A percentile compares a stretch with the other conserved stretches of the same genome.
phyloP scores from a whole-genome alignment of 2,888 invertebrate species.

The Drosophila ezoana region DNA sequence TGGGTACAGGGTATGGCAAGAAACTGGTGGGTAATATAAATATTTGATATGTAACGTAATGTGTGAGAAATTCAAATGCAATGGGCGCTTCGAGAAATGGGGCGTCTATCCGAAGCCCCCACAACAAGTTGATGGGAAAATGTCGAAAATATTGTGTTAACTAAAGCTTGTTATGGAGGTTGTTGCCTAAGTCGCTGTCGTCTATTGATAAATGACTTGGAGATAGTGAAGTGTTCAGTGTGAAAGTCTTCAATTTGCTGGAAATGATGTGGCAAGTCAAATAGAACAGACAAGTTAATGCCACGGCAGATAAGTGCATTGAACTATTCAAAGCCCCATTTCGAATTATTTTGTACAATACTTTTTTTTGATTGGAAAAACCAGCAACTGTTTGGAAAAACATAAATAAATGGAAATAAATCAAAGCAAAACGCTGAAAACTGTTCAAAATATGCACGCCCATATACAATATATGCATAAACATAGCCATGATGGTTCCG shows the following conservation, averaged over 20 bases:
- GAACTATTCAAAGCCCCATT: conserved; percentile 10
- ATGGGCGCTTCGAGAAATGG: conserved; percentile 33
- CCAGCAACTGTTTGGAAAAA: conserved; percentile 6
- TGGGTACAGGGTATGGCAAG: background rate
- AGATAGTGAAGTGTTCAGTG: conserved; percentile 41
- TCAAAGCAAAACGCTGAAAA: conserved; percentile 45
- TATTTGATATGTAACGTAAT: conserved; percentile 63
- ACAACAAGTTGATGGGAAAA: conserved; percentile 46
- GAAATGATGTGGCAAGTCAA: conserved; percentile 40
- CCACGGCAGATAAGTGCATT: conserved; percentile 29
- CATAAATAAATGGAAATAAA: conserved; percentile 41
- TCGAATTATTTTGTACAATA: background rate
- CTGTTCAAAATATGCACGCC: conserved; percentile 66
- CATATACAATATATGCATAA: conserved; percentile 23
- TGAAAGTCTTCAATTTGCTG: conserved; percentile 46
- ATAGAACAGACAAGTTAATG: conserved; percentile 66
- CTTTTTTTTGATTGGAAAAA: conserved; percentile 9
- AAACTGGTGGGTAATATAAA: conserved; percentile 10
- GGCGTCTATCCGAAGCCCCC: conserved; percentile 10
- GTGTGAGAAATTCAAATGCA: conserved; percentile 72
- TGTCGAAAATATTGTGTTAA: conserved; percentile 30
- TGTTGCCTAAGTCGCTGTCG: conserved; percentile 14
- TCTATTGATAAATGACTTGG: conserved; percentile 70
- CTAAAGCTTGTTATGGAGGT: conserved; percentile 20
- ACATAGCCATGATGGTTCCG: conserved; percentile 23